Base-by-base conservation (phyloP, 2,113 vertebrate species). In the Corythornis madagascariensis region DNA sequence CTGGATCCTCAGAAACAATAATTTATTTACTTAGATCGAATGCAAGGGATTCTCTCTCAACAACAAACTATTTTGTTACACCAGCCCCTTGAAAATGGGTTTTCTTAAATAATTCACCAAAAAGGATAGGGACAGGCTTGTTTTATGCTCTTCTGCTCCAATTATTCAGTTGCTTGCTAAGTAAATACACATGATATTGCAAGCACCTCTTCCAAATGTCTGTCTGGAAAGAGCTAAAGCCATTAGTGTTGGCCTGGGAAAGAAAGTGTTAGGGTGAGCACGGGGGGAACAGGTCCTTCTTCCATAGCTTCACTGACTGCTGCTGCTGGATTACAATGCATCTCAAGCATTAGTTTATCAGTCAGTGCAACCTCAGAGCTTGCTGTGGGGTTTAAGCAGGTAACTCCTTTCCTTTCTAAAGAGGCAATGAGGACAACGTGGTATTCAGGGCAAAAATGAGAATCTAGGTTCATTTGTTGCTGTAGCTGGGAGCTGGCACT, bases 91-190 rank as follows among this genome's bases (percentile, higher is more conserved):
- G 74, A 53, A 95, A 93, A 92, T 50, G 18, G 47, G 25, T 66
- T 91, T 89, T n/a, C 45, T 42, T 73, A n/a, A 92, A 81, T 76
- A 85, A 66, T 90, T 89, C 74, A 83, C 84, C 61, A 55, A 10
- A 40, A 71, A 56, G 71, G 17, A 33, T 66, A 18, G 67, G 57
- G 59, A 43, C 56, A 22, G 69, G 43, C 56, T 78, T 65, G 86
- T 59, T 90, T 73, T 35, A 6, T 90, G 84, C 89, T 91, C 33
- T 92, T 93, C 94, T 95, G 88, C 91, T 94, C 12, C 17, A 94
- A 13, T 93, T 92, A 45, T 9, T 92, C 80, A 45, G 55, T 57
- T 71, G 53, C 63, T 84, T 7, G 59, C 53, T 83, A 20, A 81
- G 35, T 55, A 73, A 91, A 92, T 25, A 42, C 22, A 69, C 22